A percentile compares a stretch with the other conserved stretches of the same genome.
phyloP scores from a whole-genome alignment of 1,140 invertebrate species.

The Drosophila lini region DNA sequence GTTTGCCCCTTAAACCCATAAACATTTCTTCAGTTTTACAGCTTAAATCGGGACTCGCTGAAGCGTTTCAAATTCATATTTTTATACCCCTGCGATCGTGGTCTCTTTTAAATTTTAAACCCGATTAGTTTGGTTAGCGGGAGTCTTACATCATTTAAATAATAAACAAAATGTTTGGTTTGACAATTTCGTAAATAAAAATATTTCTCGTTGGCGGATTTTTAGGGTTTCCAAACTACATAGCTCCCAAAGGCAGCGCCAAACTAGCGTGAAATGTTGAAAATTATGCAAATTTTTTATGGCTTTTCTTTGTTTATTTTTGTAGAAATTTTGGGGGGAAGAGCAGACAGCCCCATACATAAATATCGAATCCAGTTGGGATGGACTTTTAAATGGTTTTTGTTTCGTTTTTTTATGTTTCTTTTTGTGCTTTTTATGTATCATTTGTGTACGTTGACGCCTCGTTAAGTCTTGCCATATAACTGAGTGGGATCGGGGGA shows the following conservation, averaged over 20 bases:
- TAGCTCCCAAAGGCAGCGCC: slow-evolving; percentile 7
- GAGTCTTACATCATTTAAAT: slow-evolving; percentile 54
- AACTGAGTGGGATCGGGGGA: slow-evolving; percentile 6
- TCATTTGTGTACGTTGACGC: slow-evolving; percentile 44
- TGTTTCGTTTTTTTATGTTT: slow-evolving; percentile 25
- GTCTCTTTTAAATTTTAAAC: slow-evolving; percentile 31
- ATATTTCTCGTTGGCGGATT: slow-evolving; percentile 66
- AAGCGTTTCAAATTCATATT: slow-evolving; percentile 57
- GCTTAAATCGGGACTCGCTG: slow-evolving; percentile 25
- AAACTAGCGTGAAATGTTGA: slow-evolving; percentile 59
- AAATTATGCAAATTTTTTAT: slow-evolving; percentile 70
- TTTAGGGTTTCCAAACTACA: slow-evolving; percentile 42
- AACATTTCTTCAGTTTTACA: slow-evolving; percentile 53
- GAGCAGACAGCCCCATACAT: slow-evolving; percentile 16
- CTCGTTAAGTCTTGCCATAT: slow-evolving; percentile 28
- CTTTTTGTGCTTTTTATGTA: slow-evolving; percentile 38
- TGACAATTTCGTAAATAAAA: slow-evolving; percentile 70
- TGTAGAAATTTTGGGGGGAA: slow-evolving; percentile 41
- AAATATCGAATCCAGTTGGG: slow-evolving; percentile 38
- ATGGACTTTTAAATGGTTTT: slow-evolving; percentile 35
- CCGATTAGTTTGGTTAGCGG: slow-evolving; percentile 45
- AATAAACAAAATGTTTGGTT: slow-evolving; percentile 49
- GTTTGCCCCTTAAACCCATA: slow-evolving; percentile 44
- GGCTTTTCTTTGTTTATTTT: slow-evolving; percentile 65
- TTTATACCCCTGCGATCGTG: slow-evolving; percentile 12